Conservation (phyloP, 2,888 invertebrate species). For the Caenorhabditis imperialis region DNA sequence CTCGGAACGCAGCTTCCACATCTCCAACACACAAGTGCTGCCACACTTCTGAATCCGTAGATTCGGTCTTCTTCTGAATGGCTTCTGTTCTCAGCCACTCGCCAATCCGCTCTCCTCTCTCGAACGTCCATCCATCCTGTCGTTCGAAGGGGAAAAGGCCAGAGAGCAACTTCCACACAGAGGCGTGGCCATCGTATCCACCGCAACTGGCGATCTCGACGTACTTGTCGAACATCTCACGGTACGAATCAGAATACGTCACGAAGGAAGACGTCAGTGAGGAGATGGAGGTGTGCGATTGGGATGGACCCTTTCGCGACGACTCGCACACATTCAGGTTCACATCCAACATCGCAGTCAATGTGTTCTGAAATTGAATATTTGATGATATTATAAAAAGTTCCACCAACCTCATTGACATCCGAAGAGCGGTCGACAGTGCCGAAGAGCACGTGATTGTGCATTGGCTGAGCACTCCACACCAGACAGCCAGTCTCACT, state of each 20-base stretch:
- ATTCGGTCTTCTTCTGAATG: not conserved
- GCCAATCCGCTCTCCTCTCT: slow-evolving; percentile 57
- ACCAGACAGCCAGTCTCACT: slow-evolving; percentile 44
- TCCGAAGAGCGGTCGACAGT: slow-evolving; percentile 42
- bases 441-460: slow-evolving; percentile 38
- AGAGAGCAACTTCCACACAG: slow-evolving; percentile 59
- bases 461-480: slow-evolving; percentile 32
- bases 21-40: slow-evolving; percentile 55
- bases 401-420: slow-evolving; percentile 33
- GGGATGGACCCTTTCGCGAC: slow-evolving; percentile 23
- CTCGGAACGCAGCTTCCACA: slow-evolving; percentile 48
- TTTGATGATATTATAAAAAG: too few relatives aligned
- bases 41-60: slow-evolving; percentile 43
- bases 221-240: slow-evolving; percentile 33
- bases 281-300: not conserved
- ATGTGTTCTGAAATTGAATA: slow-evolving; percentile 23
- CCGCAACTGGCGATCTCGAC: slow-evolving; percentile 29
- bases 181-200: slow-evolving; percentile 43
- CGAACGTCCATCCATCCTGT: slow-evolving; percentile 56
- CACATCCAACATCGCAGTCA: slow-evolving; percentile 31
- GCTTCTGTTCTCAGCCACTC: slow-evolving; percentile 56
- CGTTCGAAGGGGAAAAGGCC: slow-evolving; percentile 58
- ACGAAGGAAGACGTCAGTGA: slow-evolving; percentile 24
- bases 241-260: slow-evolving; percentile 23
- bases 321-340: slow-evolving; percentile 27